phyloP scores from a whole-genome alignment of 2,113 vertebrate species.

The Fregetta grallaria region DNA sequence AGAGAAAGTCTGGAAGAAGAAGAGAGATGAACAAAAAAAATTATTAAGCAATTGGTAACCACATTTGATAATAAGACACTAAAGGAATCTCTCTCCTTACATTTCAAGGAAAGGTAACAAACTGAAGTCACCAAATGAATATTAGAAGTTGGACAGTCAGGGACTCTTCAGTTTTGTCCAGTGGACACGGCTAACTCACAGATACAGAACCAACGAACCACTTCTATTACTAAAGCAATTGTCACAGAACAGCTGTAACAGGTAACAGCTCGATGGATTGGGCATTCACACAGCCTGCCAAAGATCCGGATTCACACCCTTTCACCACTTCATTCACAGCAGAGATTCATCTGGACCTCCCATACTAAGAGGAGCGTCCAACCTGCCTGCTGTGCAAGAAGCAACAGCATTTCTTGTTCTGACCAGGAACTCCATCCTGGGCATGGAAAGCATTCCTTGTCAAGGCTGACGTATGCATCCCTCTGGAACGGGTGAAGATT shows the following conservation, averaged over 20 bases:
- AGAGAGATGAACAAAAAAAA: neutral
- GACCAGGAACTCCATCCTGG: neutral
- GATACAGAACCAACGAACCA: rapidly evolving
- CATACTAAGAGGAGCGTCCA: rapidly evolving
- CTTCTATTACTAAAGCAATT: neutral
- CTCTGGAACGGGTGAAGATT: neutral
- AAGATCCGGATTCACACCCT: neutral
- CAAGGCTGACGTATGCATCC: rapidly evolving
- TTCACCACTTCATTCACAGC: neutral
- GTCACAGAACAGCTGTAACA: neutral
- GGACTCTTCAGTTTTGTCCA: no score
- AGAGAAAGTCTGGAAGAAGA: neutral
- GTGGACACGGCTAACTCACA: rapidly evolving
- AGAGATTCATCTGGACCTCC: neutral
- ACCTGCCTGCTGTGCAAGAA: neutral
- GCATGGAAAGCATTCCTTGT: neutral
- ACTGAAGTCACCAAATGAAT: neutral
- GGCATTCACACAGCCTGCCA: neutral
- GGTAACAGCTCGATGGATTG: no score
- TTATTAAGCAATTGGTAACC: neutral
- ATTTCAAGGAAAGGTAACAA: neutral
- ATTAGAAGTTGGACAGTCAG: neutral
- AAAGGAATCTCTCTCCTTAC: neutral
- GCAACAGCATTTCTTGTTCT: neutral
- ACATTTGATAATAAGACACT: no score